Evolutionary conservation across 2,797 vertebrate genomes (phyloP).

Genomic region (Bufotes viridis): DNA sequence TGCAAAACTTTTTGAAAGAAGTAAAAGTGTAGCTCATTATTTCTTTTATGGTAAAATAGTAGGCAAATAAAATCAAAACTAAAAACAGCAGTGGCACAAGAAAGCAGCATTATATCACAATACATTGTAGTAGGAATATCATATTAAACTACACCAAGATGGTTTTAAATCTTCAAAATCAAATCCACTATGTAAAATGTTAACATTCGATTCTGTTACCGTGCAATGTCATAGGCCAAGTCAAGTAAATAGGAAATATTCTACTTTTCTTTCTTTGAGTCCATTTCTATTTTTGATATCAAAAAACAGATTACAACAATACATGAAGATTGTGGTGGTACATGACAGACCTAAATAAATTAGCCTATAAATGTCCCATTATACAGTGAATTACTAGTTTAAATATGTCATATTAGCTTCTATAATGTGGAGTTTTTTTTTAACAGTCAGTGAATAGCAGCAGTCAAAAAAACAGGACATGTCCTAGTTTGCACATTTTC

Average conservation of each 20-base stretch:
- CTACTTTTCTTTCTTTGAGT: too few relatives aligned
- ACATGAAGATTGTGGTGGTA: too few relatives aligned
- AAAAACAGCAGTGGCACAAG: neutral
- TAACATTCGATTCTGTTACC: neutral
- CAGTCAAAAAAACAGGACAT: too few relatives aligned
- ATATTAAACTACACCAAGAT: neutral
- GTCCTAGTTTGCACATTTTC: too few relatives aligned
- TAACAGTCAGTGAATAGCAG: too few relatives aligned
- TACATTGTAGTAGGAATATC: neutral
- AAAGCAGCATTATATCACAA: neutral
- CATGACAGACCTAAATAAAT: too few relatives aligned
- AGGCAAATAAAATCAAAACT: neutral
- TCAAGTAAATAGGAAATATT: neutral
- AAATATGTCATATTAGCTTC: too few relatives aligned
- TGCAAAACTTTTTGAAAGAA: neutral
- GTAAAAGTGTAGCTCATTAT: slow-evolving; percentile 28
- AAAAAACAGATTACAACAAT: too few relatives aligned
- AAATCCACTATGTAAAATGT: neutral
- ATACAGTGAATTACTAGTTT: too few relatives aligned
- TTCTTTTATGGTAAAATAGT: neutral
- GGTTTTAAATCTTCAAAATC: neutral
- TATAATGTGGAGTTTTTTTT: too few relatives aligned
- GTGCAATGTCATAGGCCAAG: neutral
- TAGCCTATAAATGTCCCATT: too few relatives aligned
- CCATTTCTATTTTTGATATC: too few relatives aligned